Conservation (phyloP, 2,888 invertebrate genomes). For the Diplazon laetatorius region DNA sequence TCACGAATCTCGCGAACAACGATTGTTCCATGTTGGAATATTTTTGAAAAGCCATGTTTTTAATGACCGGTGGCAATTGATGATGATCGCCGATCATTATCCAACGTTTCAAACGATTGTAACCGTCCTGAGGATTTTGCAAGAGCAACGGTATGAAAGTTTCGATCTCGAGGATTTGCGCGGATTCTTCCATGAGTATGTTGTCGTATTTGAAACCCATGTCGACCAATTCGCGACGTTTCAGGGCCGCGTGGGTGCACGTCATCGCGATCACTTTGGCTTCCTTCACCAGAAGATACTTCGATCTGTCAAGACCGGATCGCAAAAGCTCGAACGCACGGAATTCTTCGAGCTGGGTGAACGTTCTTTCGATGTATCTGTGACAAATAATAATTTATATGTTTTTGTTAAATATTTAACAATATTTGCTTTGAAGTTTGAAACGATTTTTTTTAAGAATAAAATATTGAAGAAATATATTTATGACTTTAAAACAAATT, state of each 20-base stretch:
- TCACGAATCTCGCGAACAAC: slow-evolving; percentile 97
- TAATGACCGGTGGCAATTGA: slow-evolving; percentile 99
- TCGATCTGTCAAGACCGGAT: slow-evolving; percentile 97
- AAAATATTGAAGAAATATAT: no score
- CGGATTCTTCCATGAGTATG: slow-evolving; percentile 99
- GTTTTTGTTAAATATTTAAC: background rate
- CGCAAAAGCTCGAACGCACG: slow-evolving; percentile 98
- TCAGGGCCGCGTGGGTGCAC: slow-evolving; percentile 99
- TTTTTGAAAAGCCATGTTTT: slow-evolving; percentile 99
- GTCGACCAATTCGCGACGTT: slow-evolving; percentile 97
- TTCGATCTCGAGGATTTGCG: slow-evolving; percentile 99
- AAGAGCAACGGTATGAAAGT: slow-evolving; percentile 98
- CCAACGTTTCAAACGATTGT: slow-evolving; percentile 98
- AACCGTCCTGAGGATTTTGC: slow-evolving; percentile 99
- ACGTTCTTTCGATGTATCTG: slow-evolving; percentile 96
- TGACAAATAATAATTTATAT: background rate
- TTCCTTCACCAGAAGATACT: slow-evolving; percentile 98
- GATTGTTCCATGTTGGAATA: slow-evolving; percentile 99
- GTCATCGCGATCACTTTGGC: slow-evolving; percentile 99
- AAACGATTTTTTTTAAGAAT: no score
- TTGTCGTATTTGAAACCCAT: slow-evolving; percentile 99
- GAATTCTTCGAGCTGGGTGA: slow-evolving; percentile 98
- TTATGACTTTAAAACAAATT: no score
- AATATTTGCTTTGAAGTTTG: no score
- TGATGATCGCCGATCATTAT: slow-evolving; percentile 99